Base-by-base conservation (phyloP, 2,888 invertebrate species). In the Lordiphosa fenestrarum region DNA sequence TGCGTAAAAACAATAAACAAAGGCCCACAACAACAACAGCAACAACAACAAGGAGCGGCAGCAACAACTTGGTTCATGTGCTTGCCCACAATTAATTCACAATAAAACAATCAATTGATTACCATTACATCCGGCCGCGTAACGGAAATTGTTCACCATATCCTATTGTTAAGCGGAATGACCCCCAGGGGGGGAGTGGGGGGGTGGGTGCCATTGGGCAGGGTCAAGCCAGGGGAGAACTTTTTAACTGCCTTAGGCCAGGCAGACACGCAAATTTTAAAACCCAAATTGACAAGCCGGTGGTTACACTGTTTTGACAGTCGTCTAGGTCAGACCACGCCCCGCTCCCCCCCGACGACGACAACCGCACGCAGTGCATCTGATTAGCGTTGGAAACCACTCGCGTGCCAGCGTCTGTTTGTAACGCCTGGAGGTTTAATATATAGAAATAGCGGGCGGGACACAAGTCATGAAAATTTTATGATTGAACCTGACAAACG, bases 31-130 rank as follows among this genome's bases (percentile, higher is more conserved):
- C 69, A 59, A 41, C 58, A 63, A 36, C 66, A n/a, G n/a, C n/a
- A 67, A 48, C 30, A 38, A 55, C 5, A 65, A 37, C 46, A 38
- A 30, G 39, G 40, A 42, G 41, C 35, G 39, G 40, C 48, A 60
- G 51, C 41, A 60, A 39, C 35, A 58, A 46, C 39, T 15, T 53
- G 52, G 74, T 69, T 71, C 84, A 84, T 84, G 83, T 82, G 69
- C 74, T 84, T 78, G 82, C 63, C 82, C 80, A 74, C 85, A 84
- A 84, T 80, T 83, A 84, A 83, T 77, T 73, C 56, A 77, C 84
- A 86, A 84, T 86, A 85, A 86, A 85, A 83, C 84, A 86, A 86
- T 85, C 86, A 86, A 86, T 84, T 86, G 84, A 85, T 85, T 86
- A 84, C 73, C 73, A 74, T 70, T 78, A 70, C 69, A 71, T 84